phyloP scores from a whole-genome alignment of 2,797 vertebrate species.

The Acrocephalus scirpaceus region DNA sequence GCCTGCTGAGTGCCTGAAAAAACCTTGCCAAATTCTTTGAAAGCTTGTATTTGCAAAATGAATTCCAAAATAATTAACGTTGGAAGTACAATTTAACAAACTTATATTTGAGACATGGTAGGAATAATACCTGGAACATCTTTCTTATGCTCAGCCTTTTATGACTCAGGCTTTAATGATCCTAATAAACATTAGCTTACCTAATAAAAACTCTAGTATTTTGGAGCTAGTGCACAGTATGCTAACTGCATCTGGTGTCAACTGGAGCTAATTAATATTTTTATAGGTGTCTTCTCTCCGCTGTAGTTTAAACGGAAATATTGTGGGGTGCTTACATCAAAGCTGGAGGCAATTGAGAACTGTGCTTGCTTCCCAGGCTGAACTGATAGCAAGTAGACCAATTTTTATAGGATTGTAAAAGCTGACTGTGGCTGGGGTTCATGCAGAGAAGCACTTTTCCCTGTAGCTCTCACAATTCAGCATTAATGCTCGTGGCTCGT shows the following conservation, averaged over 20 bases:
- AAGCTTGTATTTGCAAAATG: background rate
- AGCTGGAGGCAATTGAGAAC: conserved; percentile 71
- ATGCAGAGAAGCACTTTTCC: conserved; percentile 69
- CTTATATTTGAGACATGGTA: background rate
- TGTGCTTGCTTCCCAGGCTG: conserved; percentile 62
- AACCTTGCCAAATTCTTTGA: background rate
- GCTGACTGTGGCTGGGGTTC: conserved; percentile 63
- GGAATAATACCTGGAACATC: conserved; percentile 36
- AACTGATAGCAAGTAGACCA: conserved; percentile 74
- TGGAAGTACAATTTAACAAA: background rate
- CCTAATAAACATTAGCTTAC: conserved; percentile 81
- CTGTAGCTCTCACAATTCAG: conserved; percentile 46
- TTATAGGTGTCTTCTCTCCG: conserved; percentile 79
- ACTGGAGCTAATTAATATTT: conserved; percentile 84
- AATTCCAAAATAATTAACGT: conserved; percentile 23
- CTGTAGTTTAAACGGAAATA: conserved; percentile 74
- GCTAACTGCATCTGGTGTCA: conserved; percentile 79
- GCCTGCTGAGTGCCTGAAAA: background rate
- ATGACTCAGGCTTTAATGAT: conserved; percentile 74
- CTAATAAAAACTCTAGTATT: conserved; percentile 77
- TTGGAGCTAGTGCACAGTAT: conserved; percentile 64
- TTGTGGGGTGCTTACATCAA: conserved; percentile 75
- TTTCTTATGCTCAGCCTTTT: conserved; percentile 60
- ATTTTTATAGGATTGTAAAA: conserved; percentile 81
- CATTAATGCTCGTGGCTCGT: conserved; percentile 14